Conservation (phyloP, 2,797 vertebrate species). For the Geotria australis region DNA sequence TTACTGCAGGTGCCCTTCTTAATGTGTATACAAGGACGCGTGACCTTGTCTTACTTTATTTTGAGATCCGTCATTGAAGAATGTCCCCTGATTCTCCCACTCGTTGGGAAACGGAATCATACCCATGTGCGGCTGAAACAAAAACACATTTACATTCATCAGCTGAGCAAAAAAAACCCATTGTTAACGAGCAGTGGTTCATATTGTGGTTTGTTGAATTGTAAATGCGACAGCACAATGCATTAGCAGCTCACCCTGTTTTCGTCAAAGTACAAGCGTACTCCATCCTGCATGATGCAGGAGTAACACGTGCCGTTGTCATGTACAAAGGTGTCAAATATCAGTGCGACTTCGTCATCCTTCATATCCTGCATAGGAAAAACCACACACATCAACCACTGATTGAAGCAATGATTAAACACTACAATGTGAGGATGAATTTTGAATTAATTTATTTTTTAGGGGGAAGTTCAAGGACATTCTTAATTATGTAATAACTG, state of each 20-base stretch:
- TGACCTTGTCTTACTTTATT: too few species aligned
- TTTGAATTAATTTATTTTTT: too few species aligned
- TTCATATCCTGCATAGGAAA: slow-evolving; percentile 1
- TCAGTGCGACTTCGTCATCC: slow-evolving; percentile 9
- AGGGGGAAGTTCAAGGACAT: too few species aligned
- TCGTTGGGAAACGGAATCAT: slow-evolving; percentile 12
- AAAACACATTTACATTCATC: not conserved
- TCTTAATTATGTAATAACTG: too few species aligned
- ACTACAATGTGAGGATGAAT: too few species aligned
- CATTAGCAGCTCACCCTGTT: slow-evolving; percentile 6
- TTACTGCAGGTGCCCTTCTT: too few species aligned
- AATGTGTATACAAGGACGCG: too few species aligned
- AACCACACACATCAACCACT: too few species aligned
- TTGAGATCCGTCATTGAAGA: slow-evolving; percentile 4
- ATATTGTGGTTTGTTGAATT: not conserved
- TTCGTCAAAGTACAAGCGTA: slow-evolving; percentile 12
- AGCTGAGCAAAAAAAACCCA: too few species aligned
- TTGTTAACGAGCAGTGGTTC: not conserved
- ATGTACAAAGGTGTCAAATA: slow-evolving; percentile 15
- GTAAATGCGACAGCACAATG: too few species aligned
- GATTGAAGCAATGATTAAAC: too few species aligned
- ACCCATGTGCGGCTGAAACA: slow-evolving; percentile 5
- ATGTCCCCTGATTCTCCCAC: slow-evolving; percentile 12
- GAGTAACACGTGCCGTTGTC: slow-evolving; percentile 12
- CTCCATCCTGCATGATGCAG: slow-evolving; percentile 12